Evolutionary conservation across 2,113 vertebrate genomes (phyloP).

Genomic region (Trochalopteron elliotii): DNA sequence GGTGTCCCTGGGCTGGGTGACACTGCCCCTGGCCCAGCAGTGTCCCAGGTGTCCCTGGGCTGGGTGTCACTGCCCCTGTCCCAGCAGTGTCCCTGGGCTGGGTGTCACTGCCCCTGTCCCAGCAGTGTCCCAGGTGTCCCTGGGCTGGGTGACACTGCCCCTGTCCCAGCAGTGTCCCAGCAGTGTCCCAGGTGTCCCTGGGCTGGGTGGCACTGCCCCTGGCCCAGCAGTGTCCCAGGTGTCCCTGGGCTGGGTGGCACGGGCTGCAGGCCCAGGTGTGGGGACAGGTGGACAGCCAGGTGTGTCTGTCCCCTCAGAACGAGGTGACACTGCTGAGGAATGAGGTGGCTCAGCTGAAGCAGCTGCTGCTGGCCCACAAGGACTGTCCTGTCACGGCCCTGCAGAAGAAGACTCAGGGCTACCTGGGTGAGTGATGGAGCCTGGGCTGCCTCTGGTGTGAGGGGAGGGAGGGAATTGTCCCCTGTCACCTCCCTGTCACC

Average conservation of each 20-base stretch:
- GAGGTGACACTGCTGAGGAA: slow-evolving; percentile 94
- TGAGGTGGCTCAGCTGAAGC: slow-evolving; percentile 96
- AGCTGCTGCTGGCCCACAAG: slow-evolving; percentile 97
- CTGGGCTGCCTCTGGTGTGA: background rate
- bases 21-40: no score
- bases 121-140: no score
- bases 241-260: background rate
- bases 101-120: no score
- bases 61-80: no score
- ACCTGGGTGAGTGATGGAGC: slow-evolving; percentile 69
- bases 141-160: no score
- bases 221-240: no score
- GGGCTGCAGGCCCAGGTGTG: no score
- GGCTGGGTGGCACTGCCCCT: no score
- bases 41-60: no score
- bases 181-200: no score
- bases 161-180: no score
- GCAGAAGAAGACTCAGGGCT: slow-evolving; percentile 91
- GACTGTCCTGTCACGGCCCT: slow-evolving; percentile 96
- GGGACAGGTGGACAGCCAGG: background rate
- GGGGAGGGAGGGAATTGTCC: background rate
- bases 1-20: no score
- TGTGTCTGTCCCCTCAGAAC: slow-evolving; percentile 59
- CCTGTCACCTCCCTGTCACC: background rate
- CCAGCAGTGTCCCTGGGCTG: background rate